Evolutionary conservation across 2,888 invertebrate species (phyloP).

Genomic region (Apoda limacodes): DNA sequence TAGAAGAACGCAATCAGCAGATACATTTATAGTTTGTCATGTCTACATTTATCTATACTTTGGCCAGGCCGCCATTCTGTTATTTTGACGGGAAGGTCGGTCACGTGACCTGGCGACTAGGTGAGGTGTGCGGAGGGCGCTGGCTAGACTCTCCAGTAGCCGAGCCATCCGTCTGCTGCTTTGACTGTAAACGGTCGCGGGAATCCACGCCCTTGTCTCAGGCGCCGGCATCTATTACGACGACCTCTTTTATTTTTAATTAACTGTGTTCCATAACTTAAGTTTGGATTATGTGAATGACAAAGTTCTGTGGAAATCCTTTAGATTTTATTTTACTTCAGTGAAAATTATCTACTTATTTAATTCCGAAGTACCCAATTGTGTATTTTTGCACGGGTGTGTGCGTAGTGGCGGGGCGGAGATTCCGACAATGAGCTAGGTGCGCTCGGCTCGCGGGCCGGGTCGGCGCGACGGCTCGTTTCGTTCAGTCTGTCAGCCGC

Average conservation of each 20-base stretch:
- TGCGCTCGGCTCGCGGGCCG: constrained; percentile 43
- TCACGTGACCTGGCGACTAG: constrained; percentile 75
- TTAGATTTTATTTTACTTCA: too few species aligned
- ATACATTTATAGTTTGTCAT: too few species aligned
- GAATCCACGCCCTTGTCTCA: constrained; percentile 56
- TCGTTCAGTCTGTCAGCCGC: constrained; percentile 39
- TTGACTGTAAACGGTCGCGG: constrained; percentile 59
- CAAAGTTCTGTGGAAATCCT: too few species aligned
- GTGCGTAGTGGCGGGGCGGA: constrained; percentile 53
- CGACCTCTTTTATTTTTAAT: too few species aligned
- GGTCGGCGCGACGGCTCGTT: constrained; percentile 35
- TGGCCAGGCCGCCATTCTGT: constrained; percentile 67
- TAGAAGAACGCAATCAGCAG: too few species aligned
- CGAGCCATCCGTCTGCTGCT: constrained; percentile 70
- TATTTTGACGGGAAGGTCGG: constrained; percentile 89
- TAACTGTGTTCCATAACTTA: too few species aligned
- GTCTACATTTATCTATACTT: constrained; percentile 24
- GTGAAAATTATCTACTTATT: too few species aligned
- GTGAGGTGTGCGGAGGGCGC: constrained; percentile 34
- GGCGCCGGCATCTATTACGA: constrained; percentile 16
- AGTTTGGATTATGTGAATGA: too few species aligned
- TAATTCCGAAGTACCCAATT: constrained; percentile 33
- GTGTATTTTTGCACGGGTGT: constrained; percentile 56
- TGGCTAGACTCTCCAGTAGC: constrained; percentile 76
- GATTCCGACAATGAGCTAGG: constrained; percentile 44